Percentiles rank a stretch among this genome's conserved stretches.
Evolutionary conservation across 2,888 invertebrate genomes (phyloP).

Genomic region (Netelia inedita): DNA sequence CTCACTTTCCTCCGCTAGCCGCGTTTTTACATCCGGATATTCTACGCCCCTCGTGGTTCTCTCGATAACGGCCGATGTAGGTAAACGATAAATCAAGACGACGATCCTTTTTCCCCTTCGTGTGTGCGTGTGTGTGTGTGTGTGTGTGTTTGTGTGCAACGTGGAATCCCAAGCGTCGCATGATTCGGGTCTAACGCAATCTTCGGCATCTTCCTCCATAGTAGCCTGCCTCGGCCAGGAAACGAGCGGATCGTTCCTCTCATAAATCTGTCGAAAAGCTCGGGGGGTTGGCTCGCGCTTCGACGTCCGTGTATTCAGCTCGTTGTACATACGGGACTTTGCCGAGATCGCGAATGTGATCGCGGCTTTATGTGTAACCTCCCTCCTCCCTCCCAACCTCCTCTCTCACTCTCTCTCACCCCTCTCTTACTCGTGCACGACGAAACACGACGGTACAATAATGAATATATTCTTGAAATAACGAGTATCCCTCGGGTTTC

Average conservation of each 20-base stretch:
- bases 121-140: background rate
- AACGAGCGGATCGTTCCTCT: constrained; percentile 15
- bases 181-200: constrained; percentile 19
- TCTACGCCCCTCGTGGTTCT: background rate
- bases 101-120: constrained; percentile 4
- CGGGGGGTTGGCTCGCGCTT: background rate
- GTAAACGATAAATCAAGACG: constrained; percentile 47
- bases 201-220: constrained; percentile 33
- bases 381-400: too few species aligned
- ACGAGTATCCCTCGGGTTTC: constrained; percentile 15
- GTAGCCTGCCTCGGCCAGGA: constrained; percentile 6
- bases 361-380: too few species aligned
- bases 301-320: too few species aligned
- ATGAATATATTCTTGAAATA: constrained; percentile 17
- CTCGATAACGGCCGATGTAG: constrained; percentile 18
- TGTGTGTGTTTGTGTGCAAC: background rate
- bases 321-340: too few species aligned
- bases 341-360: too few species aligned
- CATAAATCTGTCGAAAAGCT: constrained; percentile 43
- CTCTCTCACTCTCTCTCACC: too few species aligned
- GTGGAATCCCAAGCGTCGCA: background rate
- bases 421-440: too few species aligned
- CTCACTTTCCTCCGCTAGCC: background rate
- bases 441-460: background rate
- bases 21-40: background rate